Evolutionary conservation across 1,140 invertebrate species (phyloP), one percentile per base, ranked within the genome.

Genomic region (Piezodorus guildinii): DNA sequence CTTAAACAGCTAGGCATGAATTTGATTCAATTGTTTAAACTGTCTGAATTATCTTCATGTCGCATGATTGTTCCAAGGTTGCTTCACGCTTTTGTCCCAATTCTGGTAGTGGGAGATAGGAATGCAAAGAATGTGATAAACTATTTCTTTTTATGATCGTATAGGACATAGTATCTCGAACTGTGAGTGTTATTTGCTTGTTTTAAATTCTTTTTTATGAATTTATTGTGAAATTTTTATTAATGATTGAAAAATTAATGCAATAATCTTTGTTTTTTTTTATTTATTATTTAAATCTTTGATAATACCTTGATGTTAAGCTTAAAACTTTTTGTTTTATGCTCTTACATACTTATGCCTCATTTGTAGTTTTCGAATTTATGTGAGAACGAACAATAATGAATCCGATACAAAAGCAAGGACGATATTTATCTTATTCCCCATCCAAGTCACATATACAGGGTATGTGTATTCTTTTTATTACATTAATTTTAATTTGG

Each of bases 401-500:
- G 68, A 69, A 63, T 62, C 63, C 66, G 19, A 43, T 65, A 16
- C 63, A 65, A 43, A 69, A 69, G 39, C 64, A 62, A 21, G 54
- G 68, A 14, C 54, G 68, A 49, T 69, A 61, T 63, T 39, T 66
- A 46, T 65, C 66, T 44, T 69, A 69, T 46, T 69, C 68, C 16
- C 61, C 68, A 10, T 62, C 64, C 30, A 65, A 52, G 49, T 60
- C 60, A 51, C 61, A 61, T 60, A 65, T 60, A 30, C 65, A 66
- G 54, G 67, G 67, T 65, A 65, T 64, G 49, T 59, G 8, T 56
- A 16, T 27, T 39, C 27, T 30, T n/a, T 30, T 39, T 39, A 39
- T 39, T 39, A 10, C 12, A 1, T 39, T 39, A 39, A 6, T 39
- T 39, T 39, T 1, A 39, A 39, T 39, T 4, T 6, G 2, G 34